These are phyloP conservation scores for Meteorus sp. DNA, from an alignment of 1,140 invertebrate species.

Conservation along the genomic window DNA sequence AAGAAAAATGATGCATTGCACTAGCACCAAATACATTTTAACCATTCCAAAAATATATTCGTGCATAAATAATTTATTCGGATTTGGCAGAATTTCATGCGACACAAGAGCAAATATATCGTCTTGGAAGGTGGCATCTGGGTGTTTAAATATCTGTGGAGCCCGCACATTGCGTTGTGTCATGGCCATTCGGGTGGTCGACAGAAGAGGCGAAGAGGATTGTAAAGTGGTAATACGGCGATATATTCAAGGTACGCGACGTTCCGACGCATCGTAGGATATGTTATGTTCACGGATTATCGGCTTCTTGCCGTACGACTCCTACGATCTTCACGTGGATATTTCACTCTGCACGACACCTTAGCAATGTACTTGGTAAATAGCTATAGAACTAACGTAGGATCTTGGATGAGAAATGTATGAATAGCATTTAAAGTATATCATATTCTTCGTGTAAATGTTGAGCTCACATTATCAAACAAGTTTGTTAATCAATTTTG, in stretches of 20 bases:
- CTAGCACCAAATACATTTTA: not conserved
- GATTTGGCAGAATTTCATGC: no score
- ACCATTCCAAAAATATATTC: not conserved
- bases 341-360: slow-evolving; percentile 22
- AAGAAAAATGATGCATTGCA: no score
- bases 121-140: not conserved
- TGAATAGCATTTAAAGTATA: not conserved
- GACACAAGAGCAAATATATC: not conserved
- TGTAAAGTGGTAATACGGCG: slow-evolving; percentile 28
- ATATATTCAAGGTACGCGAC: slow-evolving; percentile 36
- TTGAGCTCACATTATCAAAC: no score
- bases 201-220: slow-evolving; percentile 10
- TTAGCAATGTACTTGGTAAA: not conserved
- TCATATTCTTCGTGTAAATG: not conserved
- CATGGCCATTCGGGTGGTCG: slow-evolving; percentile 22
- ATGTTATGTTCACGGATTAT: slow-evolving; percentile 34
- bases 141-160: not conserved
- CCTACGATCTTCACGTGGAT: slow-evolving; percentile 15
- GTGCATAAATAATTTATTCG: no score
- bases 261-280: slow-evolving; percentile 27
- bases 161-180: not conserved
- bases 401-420: not conserved
- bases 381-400: not conserved
- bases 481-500: no score
- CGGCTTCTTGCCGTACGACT: slow-evolving; percentile 29